phyloP scores from a whole-genome alignment of 2,113 vertebrate genomes.

The Reinhardtius hippoglossoides region DNA sequence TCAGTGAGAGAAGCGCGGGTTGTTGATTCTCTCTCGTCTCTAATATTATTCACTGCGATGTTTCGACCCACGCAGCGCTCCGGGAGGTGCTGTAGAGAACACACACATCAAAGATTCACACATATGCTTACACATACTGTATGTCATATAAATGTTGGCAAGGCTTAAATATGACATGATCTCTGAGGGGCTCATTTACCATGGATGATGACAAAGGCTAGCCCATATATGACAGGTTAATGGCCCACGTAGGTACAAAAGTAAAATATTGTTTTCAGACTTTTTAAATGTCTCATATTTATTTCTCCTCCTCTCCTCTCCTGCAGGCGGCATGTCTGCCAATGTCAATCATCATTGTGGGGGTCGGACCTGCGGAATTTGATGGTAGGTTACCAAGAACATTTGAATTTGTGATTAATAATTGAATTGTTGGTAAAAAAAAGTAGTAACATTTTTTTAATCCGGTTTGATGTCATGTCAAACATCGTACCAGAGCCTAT shows the following conservation, averaged over 20 bases:
- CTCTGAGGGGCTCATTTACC: neutral
- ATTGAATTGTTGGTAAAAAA: neutral
- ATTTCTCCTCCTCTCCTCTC: neutral
- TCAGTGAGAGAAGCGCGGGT: conserved; percentile 20
- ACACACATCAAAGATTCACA: conserved; percentile 16
- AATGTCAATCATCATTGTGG: conserved; percentile 97
- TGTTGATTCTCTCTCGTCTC: conserved; percentile 47
- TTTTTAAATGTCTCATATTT: neutral
- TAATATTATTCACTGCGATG: conserved; percentile 50
- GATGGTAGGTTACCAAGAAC: conserved; percentile 84
- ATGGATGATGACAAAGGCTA: neutral
- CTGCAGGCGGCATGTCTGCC: conserved; percentile 90
- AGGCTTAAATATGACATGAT: neutral
- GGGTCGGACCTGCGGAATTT: conserved; percentile 94
- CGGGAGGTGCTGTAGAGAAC: conserved; percentile 20
- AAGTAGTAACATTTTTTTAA: no score
- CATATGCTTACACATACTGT: conserved; percentile 19
- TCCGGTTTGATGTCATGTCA: no score
- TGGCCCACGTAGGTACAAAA: neutral
- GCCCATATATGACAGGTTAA: neutral
- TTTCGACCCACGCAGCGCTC: conserved; percentile 33
- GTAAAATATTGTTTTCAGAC: neutral
- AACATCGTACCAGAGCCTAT: no score
- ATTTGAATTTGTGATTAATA: neutral
- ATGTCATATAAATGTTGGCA: neutral